Evolutionary conservation across 2,888 invertebrate genomes (phyloP).

Genomic region (Byasa hedistus): DNA sequence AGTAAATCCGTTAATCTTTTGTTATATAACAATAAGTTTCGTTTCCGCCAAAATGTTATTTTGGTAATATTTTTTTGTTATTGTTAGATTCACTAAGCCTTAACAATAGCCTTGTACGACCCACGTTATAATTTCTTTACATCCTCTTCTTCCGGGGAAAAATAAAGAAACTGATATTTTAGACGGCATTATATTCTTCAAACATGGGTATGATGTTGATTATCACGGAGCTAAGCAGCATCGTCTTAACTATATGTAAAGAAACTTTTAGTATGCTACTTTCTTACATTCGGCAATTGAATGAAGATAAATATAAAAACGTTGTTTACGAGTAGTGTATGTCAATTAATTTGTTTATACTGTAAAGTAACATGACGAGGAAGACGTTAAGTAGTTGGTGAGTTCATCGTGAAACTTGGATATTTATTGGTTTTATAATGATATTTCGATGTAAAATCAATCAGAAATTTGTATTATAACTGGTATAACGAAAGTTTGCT

Average conservation of each 20-base stretch:
- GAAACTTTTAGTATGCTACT: too few relatives aligned
- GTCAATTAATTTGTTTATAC: too few relatives aligned
- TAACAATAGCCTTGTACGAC: conserved; percentile 1
- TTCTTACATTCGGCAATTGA: too few relatives aligned
- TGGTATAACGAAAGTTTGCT: neutral
- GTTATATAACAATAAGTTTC: conserved; percentile 12
- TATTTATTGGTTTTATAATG: too few relatives aligned
- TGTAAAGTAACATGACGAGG: too few relatives aligned
- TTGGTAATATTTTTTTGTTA: conserved; percentile 3
- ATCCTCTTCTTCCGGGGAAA: neutral
- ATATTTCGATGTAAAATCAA: neutral
- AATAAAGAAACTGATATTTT: neutral
- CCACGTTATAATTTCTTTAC: neutral
- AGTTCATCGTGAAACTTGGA: too few relatives aligned
- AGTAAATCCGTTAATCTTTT: conserved; percentile 6
- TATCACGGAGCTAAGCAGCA: too few relatives aligned
- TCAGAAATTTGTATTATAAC: neutral
- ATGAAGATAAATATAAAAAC: too few relatives aligned
- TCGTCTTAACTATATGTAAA: too few relatives aligned
- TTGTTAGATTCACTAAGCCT: conserved; percentile 5
- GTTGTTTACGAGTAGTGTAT: too few relatives aligned
- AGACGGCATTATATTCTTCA: neutral
- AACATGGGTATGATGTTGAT: neutral
- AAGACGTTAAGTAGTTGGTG: too few relatives aligned
- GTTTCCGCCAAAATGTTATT: conserved; percentile 11